Evolutionary conservation across 1,140 invertebrate genomes (phyloP).

Genomic region (Aradophagus sp.): DNA sequence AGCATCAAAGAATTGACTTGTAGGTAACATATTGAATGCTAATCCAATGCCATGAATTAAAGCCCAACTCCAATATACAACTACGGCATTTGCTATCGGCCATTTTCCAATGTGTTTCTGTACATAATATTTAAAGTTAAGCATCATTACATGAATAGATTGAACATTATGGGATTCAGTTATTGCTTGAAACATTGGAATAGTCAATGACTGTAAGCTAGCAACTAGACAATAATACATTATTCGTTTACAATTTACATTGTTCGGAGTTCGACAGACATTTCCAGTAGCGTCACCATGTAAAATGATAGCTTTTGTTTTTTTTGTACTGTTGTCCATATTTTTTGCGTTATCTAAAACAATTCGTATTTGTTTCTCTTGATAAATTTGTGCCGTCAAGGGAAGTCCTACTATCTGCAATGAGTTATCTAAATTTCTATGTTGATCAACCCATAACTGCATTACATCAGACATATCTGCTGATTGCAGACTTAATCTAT

Average conservation of each 20-base stretch:
- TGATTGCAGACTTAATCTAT: slow-evolving; percentile 19
- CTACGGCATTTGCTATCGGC: slow-evolving; percentile 23
- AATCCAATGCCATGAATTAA: slow-evolving; percentile 17
- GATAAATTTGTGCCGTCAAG: slow-evolving; percentile 18
- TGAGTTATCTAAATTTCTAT: slow-evolving; percentile 11
- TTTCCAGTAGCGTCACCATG: slow-evolving; percentile 48
- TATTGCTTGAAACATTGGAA: slow-evolving; percentile 24
- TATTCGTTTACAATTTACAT: slow-evolving; percentile 24
- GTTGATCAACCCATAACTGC: too few species aligned
- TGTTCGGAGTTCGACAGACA: slow-evolving; percentile 28
- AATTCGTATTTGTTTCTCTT: slow-evolving; percentile 7
- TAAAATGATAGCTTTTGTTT: slow-evolving; percentile 18
- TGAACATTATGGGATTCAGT: slow-evolving; percentile 22
- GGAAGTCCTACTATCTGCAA: slow-evolving; percentile 11
- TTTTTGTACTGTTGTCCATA: neutral
- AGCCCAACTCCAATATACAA: slow-evolving; percentile 41
- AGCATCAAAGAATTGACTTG: slow-evolving; percentile 8
- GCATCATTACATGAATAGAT: slow-evolving; percentile 13
- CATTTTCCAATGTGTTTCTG: slow-evolving; percentile 13
- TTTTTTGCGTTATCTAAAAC: slow-evolving; percentile 10
- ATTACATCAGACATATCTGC: slow-evolving; percentile 24
- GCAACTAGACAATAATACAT: slow-evolving; percentile 43
- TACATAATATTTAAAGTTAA: slow-evolving; percentile 23
- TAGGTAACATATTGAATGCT: slow-evolving; percentile 21
- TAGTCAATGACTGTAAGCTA: neutral